These are phyloP conservation scores for Cenopis cana DNA, from an alignment of 2,888 invertebrate species.

Conservation along the genomic window DNA sequence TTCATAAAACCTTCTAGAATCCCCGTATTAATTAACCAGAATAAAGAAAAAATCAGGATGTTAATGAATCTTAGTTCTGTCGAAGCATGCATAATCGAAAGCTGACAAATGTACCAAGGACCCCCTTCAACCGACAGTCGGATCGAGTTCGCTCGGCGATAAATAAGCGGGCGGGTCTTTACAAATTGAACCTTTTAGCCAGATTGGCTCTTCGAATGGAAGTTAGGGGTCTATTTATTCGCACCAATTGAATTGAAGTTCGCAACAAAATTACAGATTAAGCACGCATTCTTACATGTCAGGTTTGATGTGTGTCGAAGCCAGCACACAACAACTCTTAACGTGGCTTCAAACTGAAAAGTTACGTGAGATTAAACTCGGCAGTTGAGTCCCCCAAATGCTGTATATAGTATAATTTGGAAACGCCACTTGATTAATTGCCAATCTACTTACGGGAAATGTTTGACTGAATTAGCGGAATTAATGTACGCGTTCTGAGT, in stretches of 20 bases:
- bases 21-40: conserved; percentile 1
- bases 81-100: conserved; percentile 37
- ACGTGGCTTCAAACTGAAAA: not conserved
- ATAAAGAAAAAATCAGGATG: conserved; percentile 14
- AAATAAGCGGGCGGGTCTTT: conserved; percentile 17
- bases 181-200: conserved; percentile 54
- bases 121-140: conserved; percentile 10
- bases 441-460: conserved; percentile 34
- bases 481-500: conserved; percentile 8
- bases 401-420: conserved; percentile 51
- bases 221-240: conserved; percentile 30
- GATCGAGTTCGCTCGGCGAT: not conserved
- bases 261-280: not conserved
- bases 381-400: conserved; percentile 43
- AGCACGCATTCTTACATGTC: not conserved
- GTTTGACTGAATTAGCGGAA: conserved; percentile 23
- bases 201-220: conserved; percentile 53
- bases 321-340: not conserved
- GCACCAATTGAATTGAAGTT: not conserved
- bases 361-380: not conserved
- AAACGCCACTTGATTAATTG: conserved; percentile 40
- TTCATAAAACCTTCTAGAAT: no score
- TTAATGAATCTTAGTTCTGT: conserved; percentile 38
- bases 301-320: not conserved
- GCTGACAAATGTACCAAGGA: conserved; percentile 17